These are phyloP conservation scores for Ictidomys tridecemlineatus DNA, from an alignment of 2,113 vertebrate species.

Conservation along the genomic window DNA sequence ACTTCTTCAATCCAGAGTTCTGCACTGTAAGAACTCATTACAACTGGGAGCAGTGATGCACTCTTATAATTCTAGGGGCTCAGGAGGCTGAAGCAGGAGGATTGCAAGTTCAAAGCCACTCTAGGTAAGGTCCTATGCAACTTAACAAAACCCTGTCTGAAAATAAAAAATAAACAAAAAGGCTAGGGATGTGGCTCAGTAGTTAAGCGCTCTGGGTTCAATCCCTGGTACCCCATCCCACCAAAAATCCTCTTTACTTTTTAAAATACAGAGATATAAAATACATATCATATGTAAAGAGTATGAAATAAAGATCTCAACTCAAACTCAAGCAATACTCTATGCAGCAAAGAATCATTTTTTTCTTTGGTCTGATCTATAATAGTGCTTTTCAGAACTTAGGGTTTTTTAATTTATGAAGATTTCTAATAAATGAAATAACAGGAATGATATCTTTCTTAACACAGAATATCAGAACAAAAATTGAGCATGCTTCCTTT, in stretches of 20 bases:
- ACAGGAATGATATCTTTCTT: not conserved
- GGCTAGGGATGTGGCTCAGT: no score
- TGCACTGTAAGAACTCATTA: not conserved
- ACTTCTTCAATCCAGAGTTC: not conserved
- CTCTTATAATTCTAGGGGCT: no score
- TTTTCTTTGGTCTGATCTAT: not conserved
- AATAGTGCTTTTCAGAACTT: not conserved
- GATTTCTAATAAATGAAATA: not conserved
- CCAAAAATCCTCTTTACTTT: not conserved
- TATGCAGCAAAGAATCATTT: not conserved
- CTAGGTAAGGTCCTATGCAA: no score
- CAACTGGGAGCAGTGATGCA: no score
- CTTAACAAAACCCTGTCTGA: no score
- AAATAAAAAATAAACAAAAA: no score
- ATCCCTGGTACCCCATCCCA: not conserved
- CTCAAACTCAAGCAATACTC: not conserved
- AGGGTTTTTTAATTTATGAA: not conserved
- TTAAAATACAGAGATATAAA: not conserved
- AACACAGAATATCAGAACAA: not conserved
- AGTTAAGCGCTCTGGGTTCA: no score
- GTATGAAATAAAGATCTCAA: conserved; percentile 42
- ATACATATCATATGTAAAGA: not conserved
- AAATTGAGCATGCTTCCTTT: not conserved
- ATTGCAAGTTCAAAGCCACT: no score
- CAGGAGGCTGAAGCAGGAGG: no score